These are phyloP conservation scores for Paelopatides confundens DNA, from an alignment of 53 echinoderm and acorn worm genomes.

Conservation along the genomic window DNA sequence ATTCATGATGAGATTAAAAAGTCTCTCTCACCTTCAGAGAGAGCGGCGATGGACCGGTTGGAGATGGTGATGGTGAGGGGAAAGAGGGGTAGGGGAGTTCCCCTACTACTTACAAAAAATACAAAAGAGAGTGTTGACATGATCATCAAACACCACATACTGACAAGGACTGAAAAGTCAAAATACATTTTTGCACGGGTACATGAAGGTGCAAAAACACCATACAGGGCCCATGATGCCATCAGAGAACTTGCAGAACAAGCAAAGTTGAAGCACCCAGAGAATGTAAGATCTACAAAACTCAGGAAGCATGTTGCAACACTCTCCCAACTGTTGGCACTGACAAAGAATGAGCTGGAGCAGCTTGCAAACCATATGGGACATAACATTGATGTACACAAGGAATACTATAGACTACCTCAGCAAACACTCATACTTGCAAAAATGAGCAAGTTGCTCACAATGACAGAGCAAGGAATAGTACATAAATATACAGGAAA, in stretches of 20 bases:
- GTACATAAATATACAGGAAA: constrained; percentile 28
- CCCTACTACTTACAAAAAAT: too few relatives aligned
- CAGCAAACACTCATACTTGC: constrained; percentile 39
- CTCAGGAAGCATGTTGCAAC: constrained; percentile 48
- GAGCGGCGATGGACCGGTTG: constrained; percentile 11
- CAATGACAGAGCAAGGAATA: constrained; percentile 23
- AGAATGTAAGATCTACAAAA: constrained; percentile 55
- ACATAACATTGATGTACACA: constrained; percentile 45
- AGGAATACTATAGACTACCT: constrained; percentile 62
- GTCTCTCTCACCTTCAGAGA: constrained; percentile 30
- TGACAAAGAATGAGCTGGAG: constrained; percentile 61
- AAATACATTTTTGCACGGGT: constrained; percentile 44
- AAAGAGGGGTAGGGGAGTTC: constrained; percentile 56
- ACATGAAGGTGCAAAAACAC: constrained; percentile 27
- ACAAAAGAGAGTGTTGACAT: not conserved
- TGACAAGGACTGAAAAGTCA: not conserved
- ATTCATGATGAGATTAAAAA: constrained; percentile 5
- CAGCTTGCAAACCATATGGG: constrained; percentile 72
- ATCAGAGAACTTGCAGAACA: constrained; percentile 9
- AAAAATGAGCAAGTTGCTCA: constrained; percentile 45
- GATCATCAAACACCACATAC: not conserved
- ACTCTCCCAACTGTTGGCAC: constrained; percentile 43
- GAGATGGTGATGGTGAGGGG: constrained; percentile 52
- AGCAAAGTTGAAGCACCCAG: constrained; percentile 52
- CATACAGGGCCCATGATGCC: constrained; percentile 7